Percentiles rank a stretch among this genome's conserved stretches.
Conservation (phyloP, 2,113 vertebrate species). For the Terrapene triunguis region DNA sequence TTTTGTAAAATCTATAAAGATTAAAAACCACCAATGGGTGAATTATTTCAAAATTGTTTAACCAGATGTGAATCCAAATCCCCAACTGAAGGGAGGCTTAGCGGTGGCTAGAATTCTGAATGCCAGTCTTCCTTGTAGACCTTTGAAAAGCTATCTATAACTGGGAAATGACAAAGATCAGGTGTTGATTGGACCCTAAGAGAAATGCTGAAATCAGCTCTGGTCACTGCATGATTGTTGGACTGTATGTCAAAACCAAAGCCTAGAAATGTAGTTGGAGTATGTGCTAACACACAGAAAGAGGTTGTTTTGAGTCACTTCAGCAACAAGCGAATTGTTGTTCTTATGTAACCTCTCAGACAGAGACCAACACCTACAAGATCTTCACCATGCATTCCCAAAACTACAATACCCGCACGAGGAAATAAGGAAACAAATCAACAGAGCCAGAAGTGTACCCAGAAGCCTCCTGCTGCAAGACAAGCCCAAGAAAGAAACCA, state of each 20-base stretch:
- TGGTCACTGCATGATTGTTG: background rate
- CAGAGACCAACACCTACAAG: too few relatives aligned
- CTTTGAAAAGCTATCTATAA: background rate
- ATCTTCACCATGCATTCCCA: too few relatives aligned
- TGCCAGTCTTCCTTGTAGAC: background rate
- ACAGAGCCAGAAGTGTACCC: too few relatives aligned
- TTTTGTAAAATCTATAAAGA: background rate
- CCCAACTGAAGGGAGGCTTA: background rate
- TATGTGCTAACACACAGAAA: background rate
- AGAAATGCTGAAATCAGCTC: background rate
- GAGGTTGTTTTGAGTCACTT: background rate
- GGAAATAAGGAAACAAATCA: too few relatives aligned
- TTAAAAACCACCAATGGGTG: background rate
- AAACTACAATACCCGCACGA: too few relatives aligned
- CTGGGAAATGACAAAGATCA: background rate
- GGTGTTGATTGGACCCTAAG: background rate
- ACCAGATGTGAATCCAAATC: background rate
- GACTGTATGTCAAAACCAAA: rapidly evolving
- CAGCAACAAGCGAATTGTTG: background rate
- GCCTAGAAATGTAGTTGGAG: background rate
- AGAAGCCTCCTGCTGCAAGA: too few relatives aligned
- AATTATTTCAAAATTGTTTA: background rate
- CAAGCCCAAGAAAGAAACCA: too few relatives aligned
- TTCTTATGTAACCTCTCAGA: background rate
- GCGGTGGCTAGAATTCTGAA: background rate